Base-by-base conservation (phyloP, 2,888 invertebrate species). In the Anagyrus pseudococci region DNA sequence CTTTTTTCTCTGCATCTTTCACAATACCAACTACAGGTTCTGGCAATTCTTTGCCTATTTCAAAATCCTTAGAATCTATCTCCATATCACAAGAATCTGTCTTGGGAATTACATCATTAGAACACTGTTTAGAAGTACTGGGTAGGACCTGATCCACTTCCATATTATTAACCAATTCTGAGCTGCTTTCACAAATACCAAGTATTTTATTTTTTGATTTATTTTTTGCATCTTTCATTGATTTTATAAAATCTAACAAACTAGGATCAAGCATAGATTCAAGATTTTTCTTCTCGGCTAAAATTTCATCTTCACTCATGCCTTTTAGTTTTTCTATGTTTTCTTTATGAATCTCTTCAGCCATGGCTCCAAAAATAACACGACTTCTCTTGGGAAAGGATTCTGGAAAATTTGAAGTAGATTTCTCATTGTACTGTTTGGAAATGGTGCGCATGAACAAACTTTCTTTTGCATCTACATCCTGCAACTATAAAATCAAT, bases 231-330 rank as follows among this genome's bases (percentile, higher is more conserved):
- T 71, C 80, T 69, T 83, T 83, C 81, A 73, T 82, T 1, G 82
- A 79, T 74, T 81, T 84, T 33, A 93, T 80, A 81, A 89, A 93
- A 50, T 87, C 83, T 7, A 93, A 75, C 41, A 91, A 77, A 54
- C 86, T 86, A 4, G 91, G 89, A 79, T 89, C 88, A 72, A 91
- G 75, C 49, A 76, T 84, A 22, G 84, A 76, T 10, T 93, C 72
- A 22, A 96, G 80, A 72, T 89, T 88, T 67, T 87, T 82, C 67
- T 88, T 87, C 77, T 94, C 94, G 56, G 85, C 84, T 17, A 91
- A 71, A 70, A 96, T 94, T 72, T 95, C 92, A 56, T 87, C 84
- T 68, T 87, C 83, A 1, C 87, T 85, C 91, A 96, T 90, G 73
- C 85, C 80, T 43, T 83, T 82, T 13, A 96, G 75, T 60, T 86